Percentiles rank a stretch among this genome's conserved stretches.
Evolutionary conservation across 2,888 invertebrate genomes (phyloP).

Genomic region (Dione juno): DNA sequence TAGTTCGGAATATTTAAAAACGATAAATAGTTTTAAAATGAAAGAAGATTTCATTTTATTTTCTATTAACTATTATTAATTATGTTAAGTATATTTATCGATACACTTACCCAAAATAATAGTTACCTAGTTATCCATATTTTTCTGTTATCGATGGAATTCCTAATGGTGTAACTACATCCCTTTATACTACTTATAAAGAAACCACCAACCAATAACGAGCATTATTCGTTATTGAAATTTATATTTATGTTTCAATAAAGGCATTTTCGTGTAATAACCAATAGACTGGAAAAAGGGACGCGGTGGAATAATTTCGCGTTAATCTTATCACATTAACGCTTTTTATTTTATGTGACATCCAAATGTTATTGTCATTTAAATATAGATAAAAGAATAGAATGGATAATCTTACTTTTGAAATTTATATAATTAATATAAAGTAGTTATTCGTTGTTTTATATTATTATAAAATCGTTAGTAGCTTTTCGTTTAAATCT

Average conservation of each 20-base stretch:
- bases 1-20: too few species aligned
- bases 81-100: too few species aligned
- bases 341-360: constrained; percentile 54
- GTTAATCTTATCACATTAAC: constrained; percentile 62
- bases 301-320: constrained; percentile 53
- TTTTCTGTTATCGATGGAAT: neutral
- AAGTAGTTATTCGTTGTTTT: too few species aligned
- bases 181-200: constrained; percentile 11
- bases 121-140: too few species aligned
- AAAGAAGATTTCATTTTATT: too few species aligned
- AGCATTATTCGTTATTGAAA: constrained; percentile 29
- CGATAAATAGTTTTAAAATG: too few species aligned
- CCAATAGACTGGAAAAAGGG: constrained; percentile 51
- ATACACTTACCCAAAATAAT: too few species aligned
- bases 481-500: too few species aligned
- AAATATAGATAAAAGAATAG: constrained; percentile 38
- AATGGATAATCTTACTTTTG: constrained; percentile 45
- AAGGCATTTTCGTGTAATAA: constrained; percentile 46
- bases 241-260: constrained; percentile 48
- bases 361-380: constrained; percentile 53
- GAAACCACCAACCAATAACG: constrained; percentile 10
- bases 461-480: too few species aligned
- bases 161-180: neutral
- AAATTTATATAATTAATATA: too few species aligned
- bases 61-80: too few species aligned